Percentiles rank a stretch among this genome's conserved stretches.
Evolutionary conservation across 2,888 invertebrate genomes (phyloP).

Genomic region (Pristionchus exspectatus): DNA sequence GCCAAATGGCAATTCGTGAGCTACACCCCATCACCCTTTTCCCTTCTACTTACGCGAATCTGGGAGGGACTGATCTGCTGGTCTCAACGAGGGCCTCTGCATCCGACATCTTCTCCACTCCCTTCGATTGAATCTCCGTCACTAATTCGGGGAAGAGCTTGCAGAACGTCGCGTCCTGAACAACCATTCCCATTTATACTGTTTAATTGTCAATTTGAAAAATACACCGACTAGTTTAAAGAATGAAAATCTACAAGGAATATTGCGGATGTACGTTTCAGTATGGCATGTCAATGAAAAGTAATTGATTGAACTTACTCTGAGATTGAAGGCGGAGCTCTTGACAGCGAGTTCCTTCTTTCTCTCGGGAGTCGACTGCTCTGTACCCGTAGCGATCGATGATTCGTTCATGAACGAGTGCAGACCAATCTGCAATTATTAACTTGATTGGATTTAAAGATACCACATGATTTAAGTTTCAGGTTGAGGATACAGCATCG

Average conservation of each 20-base stretch:
- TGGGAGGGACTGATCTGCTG: neutral
- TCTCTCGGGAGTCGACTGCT: constrained; percentile 66
- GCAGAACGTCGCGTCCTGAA: constrained; percentile 83
- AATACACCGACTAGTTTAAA: neutral
- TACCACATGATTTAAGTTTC: neutral
- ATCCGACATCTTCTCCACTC: constrained; percentile 36
- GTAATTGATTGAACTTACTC: constrained; percentile 56
- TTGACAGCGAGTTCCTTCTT: constrained; percentile 80
- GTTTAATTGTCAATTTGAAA: neutral
- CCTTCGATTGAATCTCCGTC: constrained; percentile 82
- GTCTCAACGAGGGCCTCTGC: constrained; percentile 9
- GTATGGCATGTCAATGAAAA: neutral
- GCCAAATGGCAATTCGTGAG: neutral
- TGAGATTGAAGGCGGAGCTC: constrained; percentile 91
- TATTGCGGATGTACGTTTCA: neutral
- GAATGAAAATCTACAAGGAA: neutral
- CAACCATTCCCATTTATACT: neutral
- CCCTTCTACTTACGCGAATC: neutral
- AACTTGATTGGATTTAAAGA: no score
- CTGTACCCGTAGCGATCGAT: constrained; percentile 93
- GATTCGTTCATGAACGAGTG: constrained; percentile 87
- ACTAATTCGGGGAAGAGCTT: constrained; percentile 95
- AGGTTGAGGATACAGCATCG: neutral
- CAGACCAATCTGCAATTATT: constrained; percentile 65
- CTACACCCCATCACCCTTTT: neutral